Conservation (phyloP, 2,113 vertebrate genomes). For the Oncorhynchus masou region DNA sequence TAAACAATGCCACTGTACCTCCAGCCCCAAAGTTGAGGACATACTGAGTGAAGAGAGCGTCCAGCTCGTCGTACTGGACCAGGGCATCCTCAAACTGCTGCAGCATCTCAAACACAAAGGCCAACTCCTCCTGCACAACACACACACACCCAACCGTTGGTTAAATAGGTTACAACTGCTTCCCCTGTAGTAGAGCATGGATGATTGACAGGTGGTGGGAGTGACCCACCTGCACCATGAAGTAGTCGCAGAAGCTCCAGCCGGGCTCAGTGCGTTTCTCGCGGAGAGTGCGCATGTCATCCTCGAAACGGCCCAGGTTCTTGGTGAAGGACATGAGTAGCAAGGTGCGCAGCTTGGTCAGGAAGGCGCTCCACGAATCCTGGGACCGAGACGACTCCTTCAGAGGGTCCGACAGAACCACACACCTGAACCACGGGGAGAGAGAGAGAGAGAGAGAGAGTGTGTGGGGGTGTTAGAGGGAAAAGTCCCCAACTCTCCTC, state of each 20-base stretch:
- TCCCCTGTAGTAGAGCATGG: too few relatives aligned
- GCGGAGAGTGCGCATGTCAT: conserved; percentile 94
- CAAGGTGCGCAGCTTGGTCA: conserved; percentile 93
- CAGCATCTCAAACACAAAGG: conserved; percentile 99
- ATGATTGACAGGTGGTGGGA: too few relatives aligned
- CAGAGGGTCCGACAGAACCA: conserved; percentile 92
- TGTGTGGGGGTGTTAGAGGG: not conserved
- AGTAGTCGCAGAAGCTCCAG: conserved; percentile 99
- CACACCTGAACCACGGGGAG: conserved; percentile 76
- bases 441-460: too few relatives aligned
- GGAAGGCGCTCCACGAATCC: conserved; percentile 96
- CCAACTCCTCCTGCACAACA: conserved; percentile 87
- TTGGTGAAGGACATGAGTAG: conserved; percentile 99
- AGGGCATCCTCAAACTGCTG: conserved; percentile 97
- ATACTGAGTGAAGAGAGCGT: conserved; percentile 97
- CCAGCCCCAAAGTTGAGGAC: conserved; percentile 97
- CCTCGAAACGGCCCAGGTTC: conserved; percentile 96
- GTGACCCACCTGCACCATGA: conserved; percentile 93
- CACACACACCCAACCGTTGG: too few relatives aligned
- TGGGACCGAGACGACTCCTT: conserved; percentile 96
- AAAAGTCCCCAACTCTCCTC: too few relatives aligned
- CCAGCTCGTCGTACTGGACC: conserved; percentile 96
- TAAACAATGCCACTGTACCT: conserved; percentile 69
- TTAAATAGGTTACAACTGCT: too few relatives aligned
- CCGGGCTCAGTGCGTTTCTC: conserved; percentile 97